Percentiles rank a stretch among this genome's conserved stretches.
These are phyloP conservation scores for Agrypnus murinus DNA, from an alignment of 2,888 invertebrate genomes.

Conservation along the genomic window DNA sequence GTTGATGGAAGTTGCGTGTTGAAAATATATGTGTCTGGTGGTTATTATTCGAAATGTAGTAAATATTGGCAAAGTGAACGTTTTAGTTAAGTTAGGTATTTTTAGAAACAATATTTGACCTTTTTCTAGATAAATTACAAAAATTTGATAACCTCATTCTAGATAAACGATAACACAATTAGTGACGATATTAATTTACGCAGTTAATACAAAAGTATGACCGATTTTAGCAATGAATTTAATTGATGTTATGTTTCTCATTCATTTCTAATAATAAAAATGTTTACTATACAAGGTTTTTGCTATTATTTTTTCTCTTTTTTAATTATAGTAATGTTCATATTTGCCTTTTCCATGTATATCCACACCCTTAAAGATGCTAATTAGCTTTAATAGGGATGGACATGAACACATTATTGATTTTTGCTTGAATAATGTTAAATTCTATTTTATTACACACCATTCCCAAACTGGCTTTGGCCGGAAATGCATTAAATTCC, in stretches of 20 bases:
- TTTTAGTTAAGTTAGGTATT: background rate
- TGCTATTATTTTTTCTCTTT: too few relatives aligned
- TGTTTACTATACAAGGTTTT: background rate
- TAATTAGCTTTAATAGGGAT: slow-evolving; percentile 16
- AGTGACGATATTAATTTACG: slow-evolving; percentile 17
- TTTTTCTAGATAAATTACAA: slow-evolving; percentile 6
- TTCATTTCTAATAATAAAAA: background rate
- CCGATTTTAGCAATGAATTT: background rate
- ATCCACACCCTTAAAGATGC: background rate
- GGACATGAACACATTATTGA: slow-evolving; percentile 10
- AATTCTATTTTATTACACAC: slow-evolving; percentile 10
- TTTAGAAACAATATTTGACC: slow-evolving; percentile 20
- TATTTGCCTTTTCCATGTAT: too few relatives aligned
- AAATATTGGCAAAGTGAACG: background rate
- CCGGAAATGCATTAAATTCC: slow-evolving; percentile 4
- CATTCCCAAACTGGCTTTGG: background rate
- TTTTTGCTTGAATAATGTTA: slow-evolving; percentile 20
- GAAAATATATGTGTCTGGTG: background rate
- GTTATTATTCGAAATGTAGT: background rate
- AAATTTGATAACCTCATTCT: slow-evolving; percentile 17
- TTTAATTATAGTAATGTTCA: too few relatives aligned
- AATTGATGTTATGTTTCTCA: background rate
- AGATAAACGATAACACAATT: background rate
- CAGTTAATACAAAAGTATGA: background rate
- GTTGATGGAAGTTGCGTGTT: background rate